Base-by-base conservation (phyloP, 1,140 invertebrate species). In the Nixonia krombeini region DNA sequence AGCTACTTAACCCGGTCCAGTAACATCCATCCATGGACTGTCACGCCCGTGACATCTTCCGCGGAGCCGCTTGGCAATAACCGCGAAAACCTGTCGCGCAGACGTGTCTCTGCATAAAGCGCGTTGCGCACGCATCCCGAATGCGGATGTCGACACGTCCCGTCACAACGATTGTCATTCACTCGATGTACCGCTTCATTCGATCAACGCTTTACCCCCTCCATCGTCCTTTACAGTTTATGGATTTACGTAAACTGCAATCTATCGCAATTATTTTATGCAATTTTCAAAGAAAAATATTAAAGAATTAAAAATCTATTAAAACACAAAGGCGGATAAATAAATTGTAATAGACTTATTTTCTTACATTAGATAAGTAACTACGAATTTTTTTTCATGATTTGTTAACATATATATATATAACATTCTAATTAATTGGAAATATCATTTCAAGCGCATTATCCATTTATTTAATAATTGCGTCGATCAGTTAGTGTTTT, bases 1-100 rank as follows among this genome's bases (percentile, higher is more conserved):
- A 77, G 79, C 79, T 79, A 82, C 80, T 83, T 83, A 81, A 84
- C 82, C 79, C 82, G 80, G 76, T 82, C 82, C 82, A 82, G 82
- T 84, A 80, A 84, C 82, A 84, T 83, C 78, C 73, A 84, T 84
- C 76, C 64, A 74, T 58, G 50, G 56, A 45, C 49, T 61, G 71
- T 81, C 77, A 72, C 76, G 63, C 72, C 72, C 72, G 74, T 72
- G 77, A 78, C 73, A 73, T 79, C 76, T 77, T 72, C 71, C 41
- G 26, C 37, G 6, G 9, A 18, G 37, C 58, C 44, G 25, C 25
- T 29, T 49, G 37, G 37, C 42, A 50, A 58, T 58, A 63, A 63
- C 41, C 52, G 57, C 46, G 25, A 21, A 37, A 62, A 46, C 29
- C 42, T 8, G 16, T 16, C 29, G 26, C 26, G 21, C 15, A 40